phyloP scores from a whole-genome alignment of 1,140 invertebrate genomes.

The Vanessa atalanta region DNA sequence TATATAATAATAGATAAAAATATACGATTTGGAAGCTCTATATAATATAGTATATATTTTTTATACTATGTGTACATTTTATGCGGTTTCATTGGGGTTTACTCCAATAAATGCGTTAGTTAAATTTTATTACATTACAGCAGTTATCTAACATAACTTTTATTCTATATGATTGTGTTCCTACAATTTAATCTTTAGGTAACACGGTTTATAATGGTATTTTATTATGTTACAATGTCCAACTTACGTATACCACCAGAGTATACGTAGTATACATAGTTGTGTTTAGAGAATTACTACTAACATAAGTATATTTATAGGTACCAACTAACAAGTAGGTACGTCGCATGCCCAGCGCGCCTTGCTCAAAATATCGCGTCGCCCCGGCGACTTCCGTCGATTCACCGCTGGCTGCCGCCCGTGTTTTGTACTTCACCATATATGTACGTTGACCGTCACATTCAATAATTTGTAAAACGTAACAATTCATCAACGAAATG shows the following conservation, averaged over 20 bases:
- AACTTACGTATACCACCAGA: too few relatives aligned
- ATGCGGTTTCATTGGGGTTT: background rate
- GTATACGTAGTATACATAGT: too few relatives aligned
- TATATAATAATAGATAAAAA: background rate
- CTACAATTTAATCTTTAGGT: too few relatives aligned
- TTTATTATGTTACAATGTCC: too few relatives aligned
- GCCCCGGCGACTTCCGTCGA: constrained; percentile 71
- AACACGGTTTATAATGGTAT: too few relatives aligned
- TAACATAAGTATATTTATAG: background rate
- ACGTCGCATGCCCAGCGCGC: constrained; percentile 50
- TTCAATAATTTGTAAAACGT: constrained; percentile 1
- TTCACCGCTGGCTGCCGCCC: constrained; percentile 43
- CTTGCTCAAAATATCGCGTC: constrained; percentile 72
- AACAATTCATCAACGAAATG: too few relatives aligned
- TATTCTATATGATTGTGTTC: too few relatives aligned
- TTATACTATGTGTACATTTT: background rate
- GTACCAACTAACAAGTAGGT: background rate
- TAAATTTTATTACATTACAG: background rate
- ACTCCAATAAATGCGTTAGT: background rate
- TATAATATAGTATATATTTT: background rate
- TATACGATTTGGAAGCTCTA: background rate
- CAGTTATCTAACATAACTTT: background rate
- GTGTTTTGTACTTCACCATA: constrained; percentile 32
- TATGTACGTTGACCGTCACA: constrained; percentile 34
- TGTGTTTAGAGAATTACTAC: background rate